Conservation (phyloP, 1,140 invertebrate species). For the Drosophila rhopaloa region DNA sequence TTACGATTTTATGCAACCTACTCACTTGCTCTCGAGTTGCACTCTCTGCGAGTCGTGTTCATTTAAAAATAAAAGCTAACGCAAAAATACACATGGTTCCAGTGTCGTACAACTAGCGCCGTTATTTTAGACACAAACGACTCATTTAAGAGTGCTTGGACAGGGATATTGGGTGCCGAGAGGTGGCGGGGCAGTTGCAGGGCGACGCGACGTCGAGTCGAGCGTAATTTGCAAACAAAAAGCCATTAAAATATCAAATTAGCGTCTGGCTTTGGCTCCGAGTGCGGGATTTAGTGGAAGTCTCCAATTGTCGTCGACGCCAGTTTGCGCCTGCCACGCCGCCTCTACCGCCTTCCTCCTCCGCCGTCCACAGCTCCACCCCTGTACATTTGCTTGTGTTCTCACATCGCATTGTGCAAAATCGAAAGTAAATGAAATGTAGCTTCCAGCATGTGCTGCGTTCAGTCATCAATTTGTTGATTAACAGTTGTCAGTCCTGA, state of each 20-base stretch:
- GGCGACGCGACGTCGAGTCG: slow-evolving; percentile 33
- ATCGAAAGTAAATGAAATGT: slow-evolving; percentile 66
- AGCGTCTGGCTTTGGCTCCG: slow-evolving; percentile 65
- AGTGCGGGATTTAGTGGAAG: slow-evolving; percentile 64
- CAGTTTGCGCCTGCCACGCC: slow-evolving; percentile 6
- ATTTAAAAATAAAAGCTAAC: slow-evolving; percentile 22
- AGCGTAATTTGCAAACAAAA: slow-evolving; percentile 78
- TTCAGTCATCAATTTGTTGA: slow-evolving; percentile 52
- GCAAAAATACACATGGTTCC: slow-evolving; percentile 16
- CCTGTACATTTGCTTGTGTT: slow-evolving; percentile 16
- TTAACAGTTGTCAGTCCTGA: slow-evolving; percentile 35
- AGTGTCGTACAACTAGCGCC: slow-evolving; percentile 53
- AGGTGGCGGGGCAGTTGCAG: not conserved
- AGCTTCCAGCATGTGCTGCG: slow-evolving; percentile 52
- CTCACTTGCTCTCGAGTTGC: slow-evolving; percentile 9
- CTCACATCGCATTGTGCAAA: slow-evolving; percentile 29
- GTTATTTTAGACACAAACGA: slow-evolving; percentile 51
- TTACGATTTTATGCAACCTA: not conserved
- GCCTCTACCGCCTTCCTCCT: not conserved
- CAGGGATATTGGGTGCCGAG: not conserved
- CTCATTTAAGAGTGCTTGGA: slow-evolving; percentile 28
- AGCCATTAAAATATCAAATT: slow-evolving; percentile 82
- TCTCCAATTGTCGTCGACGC: slow-evolving; percentile 56
- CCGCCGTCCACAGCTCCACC: too few species aligned
- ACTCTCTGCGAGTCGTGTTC: slow-evolving; percentile 14